Percentiles rank a stretch among this genome's conserved stretches.
These are phyloP conservation scores for Arrhopalites spinosus DNA, from an alignment of 2,888 invertebrate genomes.

Conservation along the genomic window DNA sequence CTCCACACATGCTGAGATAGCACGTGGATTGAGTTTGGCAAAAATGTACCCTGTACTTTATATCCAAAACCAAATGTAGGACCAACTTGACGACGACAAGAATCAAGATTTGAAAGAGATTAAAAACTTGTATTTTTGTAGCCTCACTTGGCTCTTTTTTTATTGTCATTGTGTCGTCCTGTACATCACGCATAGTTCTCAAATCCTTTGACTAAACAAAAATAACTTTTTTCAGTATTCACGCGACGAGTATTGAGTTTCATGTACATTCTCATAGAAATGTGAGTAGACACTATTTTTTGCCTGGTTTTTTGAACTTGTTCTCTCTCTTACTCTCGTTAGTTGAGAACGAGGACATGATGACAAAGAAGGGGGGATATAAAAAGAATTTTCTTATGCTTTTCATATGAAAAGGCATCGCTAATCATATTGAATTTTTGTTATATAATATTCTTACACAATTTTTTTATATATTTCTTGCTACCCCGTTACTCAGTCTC, in stretches of 20 bases:
- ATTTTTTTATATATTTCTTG: too few relatives aligned
- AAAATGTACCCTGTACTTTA: too few relatives aligned
- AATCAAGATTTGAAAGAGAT: background rate
- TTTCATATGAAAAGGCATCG: background rate
- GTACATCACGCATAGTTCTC: too few relatives aligned
- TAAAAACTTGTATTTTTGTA: background rate
- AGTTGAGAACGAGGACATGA: too few relatives aligned
- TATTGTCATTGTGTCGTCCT: background rate
- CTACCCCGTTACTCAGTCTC: too few relatives aligned
- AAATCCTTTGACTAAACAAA: too few relatives aligned
- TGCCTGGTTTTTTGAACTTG: background rate
- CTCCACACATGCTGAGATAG: too few relatives aligned
- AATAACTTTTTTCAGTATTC: background rate
- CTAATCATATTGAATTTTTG: background rate
- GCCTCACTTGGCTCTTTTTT: background rate
- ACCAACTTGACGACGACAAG: background rate
- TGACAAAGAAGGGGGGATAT: too few relatives aligned
- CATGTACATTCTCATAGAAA: conserved; percentile 6
- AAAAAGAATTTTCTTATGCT: background rate
- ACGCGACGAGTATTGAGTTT: conserved; percentile 9
- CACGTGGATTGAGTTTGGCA: too few relatives aligned
- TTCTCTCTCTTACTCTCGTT: background rate
- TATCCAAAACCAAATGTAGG: too few relatives aligned
- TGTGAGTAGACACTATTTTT: background rate
- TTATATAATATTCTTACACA: too few relatives aligned